Conservation (phyloP, 2,888 invertebrate genomes). For the Pammene fasciana region DNA sequence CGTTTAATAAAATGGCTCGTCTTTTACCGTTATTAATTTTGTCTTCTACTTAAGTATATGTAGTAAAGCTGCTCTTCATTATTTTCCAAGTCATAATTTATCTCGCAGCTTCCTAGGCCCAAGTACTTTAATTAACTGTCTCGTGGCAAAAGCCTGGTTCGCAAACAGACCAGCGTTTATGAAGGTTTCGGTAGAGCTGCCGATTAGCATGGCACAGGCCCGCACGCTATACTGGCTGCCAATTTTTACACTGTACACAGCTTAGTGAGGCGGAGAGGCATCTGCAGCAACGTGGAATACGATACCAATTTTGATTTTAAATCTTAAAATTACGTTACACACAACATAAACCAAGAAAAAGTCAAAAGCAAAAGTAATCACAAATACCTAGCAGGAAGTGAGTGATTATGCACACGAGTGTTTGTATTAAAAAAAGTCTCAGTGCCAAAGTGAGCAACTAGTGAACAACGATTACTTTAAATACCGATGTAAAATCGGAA, state of each 20-base stretch:
- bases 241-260: conserved; percentile 13
- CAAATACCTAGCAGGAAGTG: too few species aligned
- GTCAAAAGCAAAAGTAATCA: too few species aligned
- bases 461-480: too few species aligned
- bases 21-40: neutral
- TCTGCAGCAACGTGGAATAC: too few species aligned
- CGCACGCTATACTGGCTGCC: conserved; percentile 4
- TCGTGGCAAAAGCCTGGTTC: conserved; percentile 8
- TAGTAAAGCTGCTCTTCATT: neutral
- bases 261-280: neutral
- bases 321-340: too few species aligned
- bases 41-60: neutral
- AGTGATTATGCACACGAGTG: too few species aligned
- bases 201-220: conserved; percentile 23
- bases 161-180: conserved; percentile 9
- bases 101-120: neutral
- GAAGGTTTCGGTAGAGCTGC: conserved; percentile 11
- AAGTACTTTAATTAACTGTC: conserved; percentile 7
- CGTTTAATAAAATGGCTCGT: neutral
- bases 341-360: too few species aligned
- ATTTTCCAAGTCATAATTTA: neutral
- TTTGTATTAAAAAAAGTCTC: too few species aligned
- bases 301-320: too few species aligned
- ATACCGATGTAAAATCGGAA: too few species aligned
- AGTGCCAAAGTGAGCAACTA: too few species aligned